These are phyloP conservation scores for Antitype chi DNA, from an alignment of 2,888 invertebrate genomes.

Conservation along the genomic window DNA sequence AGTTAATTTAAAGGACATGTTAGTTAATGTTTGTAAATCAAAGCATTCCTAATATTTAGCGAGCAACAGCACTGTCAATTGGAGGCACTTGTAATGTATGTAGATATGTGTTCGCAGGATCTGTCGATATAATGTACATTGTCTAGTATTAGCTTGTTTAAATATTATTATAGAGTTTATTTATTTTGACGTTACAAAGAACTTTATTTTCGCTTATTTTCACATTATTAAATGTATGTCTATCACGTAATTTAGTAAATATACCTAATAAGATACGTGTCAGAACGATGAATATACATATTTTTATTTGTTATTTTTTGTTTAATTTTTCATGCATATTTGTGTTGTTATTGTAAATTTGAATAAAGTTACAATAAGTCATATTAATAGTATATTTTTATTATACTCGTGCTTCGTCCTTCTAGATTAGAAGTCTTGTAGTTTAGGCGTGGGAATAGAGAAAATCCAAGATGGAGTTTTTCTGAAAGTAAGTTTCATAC, in stretches of 20 bases:
- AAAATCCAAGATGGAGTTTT: too few relatives aligned
- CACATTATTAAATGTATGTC: slow-evolving; percentile 47
- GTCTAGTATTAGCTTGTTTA: slow-evolving; percentile 75
- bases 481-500: too few relatives aligned
- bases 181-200: slow-evolving; percentile 50
- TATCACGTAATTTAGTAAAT: slow-evolving; percentile 35
- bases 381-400: slow-evolving; percentile 20
- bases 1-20: slow-evolving; percentile 8
- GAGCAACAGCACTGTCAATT: slow-evolving; percentile 42
- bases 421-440: background rate
- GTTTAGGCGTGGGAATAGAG: too few relatives aligned
- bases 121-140: slow-evolving; percentile 67
- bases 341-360: slow-evolving; percentile 59
- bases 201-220: slow-evolving; percentile 58
- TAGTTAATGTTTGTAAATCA: slow-evolving; percentile 38
- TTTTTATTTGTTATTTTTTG: slow-evolving; percentile 59
- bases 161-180: slow-evolving; percentile 61
- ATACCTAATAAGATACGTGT: slow-evolving; percentile 17
- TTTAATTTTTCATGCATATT: slow-evolving; percentile 42
- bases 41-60: slow-evolving; percentile 25
- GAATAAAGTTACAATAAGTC: slow-evolving; percentile 60
- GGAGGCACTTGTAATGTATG: slow-evolving; percentile 62
- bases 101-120: slow-evolving; percentile 61
- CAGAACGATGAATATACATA: slow-evolving; percentile 40
- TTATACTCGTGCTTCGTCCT: too few relatives aligned